Base-by-base conservation (phyloP, 2,113 vertebrate genomes). In the Rhinichthys klamathensis region DNA sequence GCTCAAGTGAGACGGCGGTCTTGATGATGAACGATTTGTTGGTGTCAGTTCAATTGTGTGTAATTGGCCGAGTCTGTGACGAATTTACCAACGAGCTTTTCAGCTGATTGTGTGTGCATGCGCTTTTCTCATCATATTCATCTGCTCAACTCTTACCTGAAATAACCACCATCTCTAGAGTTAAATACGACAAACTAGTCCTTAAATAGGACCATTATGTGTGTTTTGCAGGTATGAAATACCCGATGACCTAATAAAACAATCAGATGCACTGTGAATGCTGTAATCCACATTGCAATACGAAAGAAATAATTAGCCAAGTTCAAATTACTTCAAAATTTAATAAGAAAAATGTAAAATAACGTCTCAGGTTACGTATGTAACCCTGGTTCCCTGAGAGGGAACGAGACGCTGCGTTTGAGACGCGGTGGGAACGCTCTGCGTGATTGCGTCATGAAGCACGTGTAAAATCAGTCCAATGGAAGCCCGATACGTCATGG, bases 21-120 rank as follows among this genome's bases (percentile, higher is more conserved):
- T 23, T 41, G 54, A 79, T 61, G 76, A 60, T 60, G 23, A 41
- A 79, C 7, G 11, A 60, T 60, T 58, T 79, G 51, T 41, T 79
- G 56, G 76, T 41, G 76, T 61, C 18, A 15, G 32, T 25, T 79
- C 21, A 44, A 41, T 44, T 79, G 76, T 41, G 56, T 41, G 76
- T 60, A 78, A 58, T 78, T 78, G 76, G 18, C 32, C 11, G 1
- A 25, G 32, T 38, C 76, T 60, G 51, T 58, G 70, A 41, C 3
- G 18, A 58, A 60, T 60, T 60, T 60, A 56, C 49, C 3, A 27
- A 76, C 4, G 0, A 16, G n/a, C 46, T 72, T 72, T 72, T 44
- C 35, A n/a, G 38, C 11, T 73, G 70, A 73, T 73, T 73, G 12
- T 46, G 8, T 23, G 70, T 15, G 70, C 70, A 46, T 73, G 38